Conservation (phyloP, 2,888 invertebrate species). For the Oscheius sp. region DNA sequence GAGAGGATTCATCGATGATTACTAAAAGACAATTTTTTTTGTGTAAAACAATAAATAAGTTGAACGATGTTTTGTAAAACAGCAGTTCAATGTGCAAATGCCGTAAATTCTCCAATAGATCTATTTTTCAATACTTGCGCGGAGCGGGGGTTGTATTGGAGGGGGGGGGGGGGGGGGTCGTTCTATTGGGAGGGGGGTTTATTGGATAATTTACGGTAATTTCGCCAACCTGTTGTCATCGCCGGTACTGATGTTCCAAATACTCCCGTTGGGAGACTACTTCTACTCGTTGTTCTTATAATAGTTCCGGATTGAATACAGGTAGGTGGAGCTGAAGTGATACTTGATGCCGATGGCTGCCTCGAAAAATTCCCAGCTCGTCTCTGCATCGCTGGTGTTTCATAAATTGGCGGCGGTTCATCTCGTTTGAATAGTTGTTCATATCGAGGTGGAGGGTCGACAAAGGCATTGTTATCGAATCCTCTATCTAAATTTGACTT, state of each 20-base stretch:
- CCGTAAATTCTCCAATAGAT: too few species aligned
- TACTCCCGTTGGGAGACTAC: constrained; percentile 8
- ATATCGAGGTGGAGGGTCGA: constrained; percentile 21
- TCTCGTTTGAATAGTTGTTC: constrained; percentile 20
- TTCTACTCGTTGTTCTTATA: constrained; percentile 7
- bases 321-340: constrained; percentile 1
- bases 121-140: too few species aligned
- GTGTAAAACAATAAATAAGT: too few species aligned
- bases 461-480: constrained; percentile 15
- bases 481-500: background rate
- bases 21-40: background rate
- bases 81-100: too few species aligned
- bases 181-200: too few species aligned
- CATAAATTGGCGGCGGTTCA: constrained; percentile 26
- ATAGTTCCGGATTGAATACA: background rate
- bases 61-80: too few species aligned
- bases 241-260: constrained; percentile 23
- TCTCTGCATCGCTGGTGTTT: constrained; percentile 1
- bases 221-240: too few species aligned
- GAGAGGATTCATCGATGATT: constrained; percentile 3
- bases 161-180: background rate
- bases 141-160: too few species aligned
- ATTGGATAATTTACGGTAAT: too few species aligned
- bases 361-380: background rate
- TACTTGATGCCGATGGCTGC: constrained; percentile 1